Base-by-base conservation (phyloP, 2,113 vertebrate genomes). In the Siniperca chuatsi region DNA sequence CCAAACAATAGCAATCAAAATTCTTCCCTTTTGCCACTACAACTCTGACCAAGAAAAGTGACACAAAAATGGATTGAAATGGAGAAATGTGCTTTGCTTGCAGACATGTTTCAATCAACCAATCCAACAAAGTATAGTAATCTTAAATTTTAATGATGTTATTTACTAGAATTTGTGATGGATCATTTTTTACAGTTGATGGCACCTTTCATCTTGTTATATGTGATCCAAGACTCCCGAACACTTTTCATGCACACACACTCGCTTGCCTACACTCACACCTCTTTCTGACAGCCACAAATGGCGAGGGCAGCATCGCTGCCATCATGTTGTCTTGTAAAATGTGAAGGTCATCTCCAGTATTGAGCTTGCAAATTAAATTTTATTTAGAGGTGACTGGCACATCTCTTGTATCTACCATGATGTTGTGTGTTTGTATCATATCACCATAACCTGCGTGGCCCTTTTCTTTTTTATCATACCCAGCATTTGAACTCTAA, bases 301-400 rank as follows among this genome's bases (percentile, higher is more conserved):
- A 68, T 75, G 44, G 9, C 18, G 42, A 84, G 37, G 35, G 42
- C 50, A n/a, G 65, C 33, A 13, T 66, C 71, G 70, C 68, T 58
- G n/a, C 29, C 1, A 42, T 76, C 46, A 72, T 23, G 1, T 12
- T 48, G n/a, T 57, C 60, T 67, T 55, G 40, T 55, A 60, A 74
- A 82, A 76, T 62, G 4, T 70, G 79, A 90, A 85, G 77, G 81
- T 66, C 67, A 75, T 68, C 44, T 52, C 1, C 64, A 52, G 52
- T 25, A 18, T 35, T 61, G 57, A 55, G 33, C 58, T 13, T 62
- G 6, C 58, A 76, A 78, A 88, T 77, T 57, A 54, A 44, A 67
- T 71, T 64, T 37, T 0, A 73, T 77, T 75, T 60, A 77, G 42
- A 60, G 61, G 6, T 21, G 29, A 40, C 50, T 46, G 18, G 37